These are phyloP conservation scores for Drosophila punjabiensis DNA, from an alignment of 1,140 invertebrate genomes.

Conservation along the genomic window DNA sequence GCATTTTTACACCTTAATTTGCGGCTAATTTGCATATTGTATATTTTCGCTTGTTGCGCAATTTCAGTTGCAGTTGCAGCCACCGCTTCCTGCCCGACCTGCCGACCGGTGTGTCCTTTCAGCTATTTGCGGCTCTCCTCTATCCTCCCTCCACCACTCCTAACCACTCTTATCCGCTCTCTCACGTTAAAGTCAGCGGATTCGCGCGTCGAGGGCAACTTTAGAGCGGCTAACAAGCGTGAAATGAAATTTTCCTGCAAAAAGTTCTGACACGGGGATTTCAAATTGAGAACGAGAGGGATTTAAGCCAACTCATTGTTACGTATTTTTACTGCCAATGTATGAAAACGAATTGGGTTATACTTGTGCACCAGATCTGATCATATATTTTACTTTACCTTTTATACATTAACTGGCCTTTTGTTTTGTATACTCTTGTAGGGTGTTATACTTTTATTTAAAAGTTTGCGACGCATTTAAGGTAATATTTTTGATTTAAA, in stretches of 20 bases:
- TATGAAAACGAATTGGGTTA: not conserved
- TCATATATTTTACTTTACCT: too few species aligned
- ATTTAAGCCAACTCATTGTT: constrained; percentile 11
- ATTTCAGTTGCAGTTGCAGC: constrained; percentile 60
- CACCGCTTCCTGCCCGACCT: constrained; percentile 29
- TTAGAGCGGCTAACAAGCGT: constrained; percentile 45
- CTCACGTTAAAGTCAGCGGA: constrained; percentile 21
- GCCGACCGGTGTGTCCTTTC: constrained; percentile 14
- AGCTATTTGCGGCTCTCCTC: constrained; percentile 23
- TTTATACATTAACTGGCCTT: too few species aligned
- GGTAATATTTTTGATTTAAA: too few species aligned
- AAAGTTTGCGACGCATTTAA: too few species aligned
- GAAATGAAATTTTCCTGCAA: constrained; percentile 35
- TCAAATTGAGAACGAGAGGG: constrained; percentile 9
- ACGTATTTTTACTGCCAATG: not conserved
- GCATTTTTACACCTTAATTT: constrained; percentile 83
- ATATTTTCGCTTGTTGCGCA: constrained; percentile 75
- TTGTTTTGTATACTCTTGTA: too few species aligned
- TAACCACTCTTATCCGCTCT: constrained; percentile 3
- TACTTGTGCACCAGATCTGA: not conserved
- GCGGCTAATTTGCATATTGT: constrained; percentile 80
- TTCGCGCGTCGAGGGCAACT: constrained; percentile 26
- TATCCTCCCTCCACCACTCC: not conserved
- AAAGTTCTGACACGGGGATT: constrained; percentile 23
- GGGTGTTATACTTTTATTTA: too few species aligned